Evolutionary conservation across 1,140 invertebrate genomes (phyloP).

Genomic region (Drosophila ironensis): DNA sequence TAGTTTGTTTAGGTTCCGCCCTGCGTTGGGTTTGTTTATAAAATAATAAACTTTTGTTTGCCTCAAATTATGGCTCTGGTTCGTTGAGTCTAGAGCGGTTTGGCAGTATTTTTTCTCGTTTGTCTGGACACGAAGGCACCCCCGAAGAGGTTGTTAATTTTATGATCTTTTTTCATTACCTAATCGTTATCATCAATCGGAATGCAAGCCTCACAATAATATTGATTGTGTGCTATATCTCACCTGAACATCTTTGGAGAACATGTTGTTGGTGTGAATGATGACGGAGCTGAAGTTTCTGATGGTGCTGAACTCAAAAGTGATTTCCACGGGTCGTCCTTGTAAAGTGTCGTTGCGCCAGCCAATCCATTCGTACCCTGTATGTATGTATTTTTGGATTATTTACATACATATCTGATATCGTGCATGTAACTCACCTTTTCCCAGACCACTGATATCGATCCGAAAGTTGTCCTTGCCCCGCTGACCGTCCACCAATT

Average conservation of each 20-base stretch:
- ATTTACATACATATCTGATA: no score
- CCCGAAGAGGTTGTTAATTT: slow-evolving; percentile 22
- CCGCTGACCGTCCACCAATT: slow-evolving; percentile 93
- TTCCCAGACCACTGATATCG: slow-evolving; percentile 87
- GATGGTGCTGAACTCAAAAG: slow-evolving; percentile 90
- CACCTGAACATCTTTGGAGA: slow-evolving; percentile 87
- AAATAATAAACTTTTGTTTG: slow-evolving; percentile 37
- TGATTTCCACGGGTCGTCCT: slow-evolving; percentile 86
- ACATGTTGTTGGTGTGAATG: slow-evolving; percentile 89
- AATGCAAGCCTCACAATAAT: no score
- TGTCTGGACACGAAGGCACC: slow-evolving; percentile 46
- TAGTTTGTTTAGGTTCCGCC: slow-evolving; percentile 73
- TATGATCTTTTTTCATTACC: slow-evolving; percentile 60
- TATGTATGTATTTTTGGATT: slow-evolving; percentile 29
- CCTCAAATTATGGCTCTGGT: slow-evolving; percentile 44
- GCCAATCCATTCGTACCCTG: slow-evolving; percentile 93
- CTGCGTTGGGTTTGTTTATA: slow-evolving; percentile 67
- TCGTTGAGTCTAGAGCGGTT: slow-evolving; percentile 44
- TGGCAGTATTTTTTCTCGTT: slow-evolving; percentile 67
- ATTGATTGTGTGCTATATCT: slow-evolving; percentile 5
- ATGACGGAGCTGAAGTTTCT: slow-evolving; percentile 90
- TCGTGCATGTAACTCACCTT: no score
- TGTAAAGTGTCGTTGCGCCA: slow-evolving; percentile 89
- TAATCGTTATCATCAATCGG: slow-evolving; percentile 2
- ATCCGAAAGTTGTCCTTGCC: slow-evolving; percentile 91